phyloP scores from a whole-genome alignment of 2,888 invertebrate genomes.

The Nemotelus pantherinus region DNA sequence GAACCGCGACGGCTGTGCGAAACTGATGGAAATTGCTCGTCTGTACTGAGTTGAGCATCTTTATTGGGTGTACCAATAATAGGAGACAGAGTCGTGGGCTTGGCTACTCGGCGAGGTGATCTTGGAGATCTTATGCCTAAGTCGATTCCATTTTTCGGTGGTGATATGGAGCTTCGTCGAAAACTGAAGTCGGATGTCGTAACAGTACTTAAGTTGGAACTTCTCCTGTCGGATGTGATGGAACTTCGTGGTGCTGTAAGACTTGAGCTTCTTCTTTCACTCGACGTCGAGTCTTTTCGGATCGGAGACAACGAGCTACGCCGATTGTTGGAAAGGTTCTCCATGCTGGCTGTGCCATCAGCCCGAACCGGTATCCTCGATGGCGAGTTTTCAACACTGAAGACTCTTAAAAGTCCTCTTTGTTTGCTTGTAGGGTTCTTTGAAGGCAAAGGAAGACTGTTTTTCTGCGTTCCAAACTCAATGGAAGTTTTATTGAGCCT shows the following conservation, averaged over 20 bases:
- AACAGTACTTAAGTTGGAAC: conserved; percentile 62
- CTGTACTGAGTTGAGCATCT: conserved; percentile 55
- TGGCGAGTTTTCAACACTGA: conserved; percentile 56
- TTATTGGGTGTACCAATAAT: conserved; percentile 65
- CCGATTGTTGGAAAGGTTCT: conserved; percentile 55
- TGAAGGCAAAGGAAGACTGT: conserved; percentile 57
- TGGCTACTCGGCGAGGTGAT: conserved; percentile 59
- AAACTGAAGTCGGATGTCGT: conserved; percentile 64
- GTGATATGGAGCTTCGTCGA: conserved; percentile 56
- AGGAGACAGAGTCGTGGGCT: conserved; percentile 62
- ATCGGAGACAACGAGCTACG: conserved; percentile 45
- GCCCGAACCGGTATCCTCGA: conserved; percentile 58
- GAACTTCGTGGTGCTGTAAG: conserved; percentile 57
- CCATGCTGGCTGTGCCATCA: conserved; percentile 60
- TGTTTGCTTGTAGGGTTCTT: conserved; percentile 62
- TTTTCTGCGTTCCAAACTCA: conserved; percentile 55
- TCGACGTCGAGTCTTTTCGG: conserved; percentile 58
- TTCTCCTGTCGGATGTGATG: conserved; percentile 60
- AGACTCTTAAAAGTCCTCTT: conserved; percentile 60
- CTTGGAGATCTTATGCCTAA: conserved; percentile 12
- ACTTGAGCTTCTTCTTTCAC: conserved; percentile 62
- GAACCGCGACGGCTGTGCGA: conserved; percentile 54
- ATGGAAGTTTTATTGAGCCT: conserved; percentile 58
- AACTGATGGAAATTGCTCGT: conserved; percentile 54
- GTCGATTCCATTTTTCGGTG: conserved; percentile 9